Base-by-base conservation (phyloP, 2,888 invertebrate genomes). In the Heliconius charithonia region DNA sequence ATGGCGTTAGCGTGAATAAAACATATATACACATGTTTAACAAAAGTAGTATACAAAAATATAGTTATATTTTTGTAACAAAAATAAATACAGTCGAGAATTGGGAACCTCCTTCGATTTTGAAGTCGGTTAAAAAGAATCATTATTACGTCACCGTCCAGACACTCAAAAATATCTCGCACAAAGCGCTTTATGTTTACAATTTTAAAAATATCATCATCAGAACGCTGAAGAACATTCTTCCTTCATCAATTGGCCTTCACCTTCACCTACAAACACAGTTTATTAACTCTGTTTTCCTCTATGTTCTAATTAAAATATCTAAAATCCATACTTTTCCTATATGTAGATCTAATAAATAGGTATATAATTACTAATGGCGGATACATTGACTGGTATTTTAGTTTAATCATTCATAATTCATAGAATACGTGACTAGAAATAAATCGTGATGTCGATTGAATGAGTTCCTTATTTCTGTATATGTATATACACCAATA, bases 191-290 rank as follows among this genome's bases (percentile, higher is more conserved):
- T 25, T 13, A 32, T 59, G 29, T 56, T 72, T 29, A 32, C 29
- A 72, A 59, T 59, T 59, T 72, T 59, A 59, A 59, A 59, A 59
- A 59, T 59, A 59, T n/a, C n/a, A 59, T 59, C 59, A 72, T 25
- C 59, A 72, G 59, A 62, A 41, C 19, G 22, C 16, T 41, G 19
- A 27, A 19, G 45, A 56, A 77, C 29, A 32, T 29, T 63, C 74
- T 63, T 74, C 41, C 37, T 74, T 25, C 51, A 51, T 16, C 32
- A 25, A 59, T 10, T 22, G 78, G 9, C 78, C 78, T 78, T 78
- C 75, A 78, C 78, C 78, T 78, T 78, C 75, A 78, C 78, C 78
- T 63, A 78, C 27, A 74, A 74, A 74, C 72, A 59, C 32, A 59
- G 72, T 56, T 59, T 32, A 59, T 72, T 59, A 6, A 22, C 59